phyloP scores from a whole-genome alignment of 2,113 vertebrate genomes.

The Calyptommatus sinebrachiatus region DNA sequence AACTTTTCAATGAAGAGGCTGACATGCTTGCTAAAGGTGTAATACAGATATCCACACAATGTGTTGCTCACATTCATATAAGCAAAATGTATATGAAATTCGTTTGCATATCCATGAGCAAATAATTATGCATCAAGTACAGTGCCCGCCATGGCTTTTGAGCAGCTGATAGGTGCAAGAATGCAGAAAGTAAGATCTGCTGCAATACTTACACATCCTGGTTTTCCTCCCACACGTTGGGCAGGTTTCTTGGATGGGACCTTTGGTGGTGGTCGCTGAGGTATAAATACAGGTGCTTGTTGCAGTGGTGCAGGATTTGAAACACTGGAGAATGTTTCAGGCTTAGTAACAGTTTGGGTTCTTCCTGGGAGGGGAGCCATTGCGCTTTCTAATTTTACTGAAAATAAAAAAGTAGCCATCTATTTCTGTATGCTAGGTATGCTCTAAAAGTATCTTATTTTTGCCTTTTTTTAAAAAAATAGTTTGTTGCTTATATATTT shows the following conservation, averaged over 20 bases:
- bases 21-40: too few relatives aligned
- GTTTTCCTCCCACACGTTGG: constrained; percentile 50
- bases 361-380: constrained; percentile 37
- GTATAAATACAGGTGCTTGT: constrained; percentile 45
- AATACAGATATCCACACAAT: too few relatives aligned
- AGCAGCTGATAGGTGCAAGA: too few relatives aligned
- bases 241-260: constrained; percentile 71
- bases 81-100: too few relatives aligned
- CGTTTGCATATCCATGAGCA: too few relatives aligned
- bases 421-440: neutral
- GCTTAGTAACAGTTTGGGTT: constrained; percentile 48
- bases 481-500: neutral
- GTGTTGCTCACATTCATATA: too few relatives aligned
- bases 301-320: constrained; percentile 36
- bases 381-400: constrained; percentile 64
- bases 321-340: constrained; percentile 22
- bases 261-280: constrained; percentile 73
- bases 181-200: neutral
- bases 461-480: neutral
- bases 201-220: constrained; percentile 44
- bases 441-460: neutral
- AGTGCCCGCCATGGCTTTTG: too few relatives aligned
- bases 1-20: too few relatives aligned
- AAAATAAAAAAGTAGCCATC: constrained; percentile 32
- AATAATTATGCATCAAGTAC: too few relatives aligned